Base-by-base conservation (phyloP, 2,797 vertebrate genomes). In the Eidolon dupreanum region DNA sequence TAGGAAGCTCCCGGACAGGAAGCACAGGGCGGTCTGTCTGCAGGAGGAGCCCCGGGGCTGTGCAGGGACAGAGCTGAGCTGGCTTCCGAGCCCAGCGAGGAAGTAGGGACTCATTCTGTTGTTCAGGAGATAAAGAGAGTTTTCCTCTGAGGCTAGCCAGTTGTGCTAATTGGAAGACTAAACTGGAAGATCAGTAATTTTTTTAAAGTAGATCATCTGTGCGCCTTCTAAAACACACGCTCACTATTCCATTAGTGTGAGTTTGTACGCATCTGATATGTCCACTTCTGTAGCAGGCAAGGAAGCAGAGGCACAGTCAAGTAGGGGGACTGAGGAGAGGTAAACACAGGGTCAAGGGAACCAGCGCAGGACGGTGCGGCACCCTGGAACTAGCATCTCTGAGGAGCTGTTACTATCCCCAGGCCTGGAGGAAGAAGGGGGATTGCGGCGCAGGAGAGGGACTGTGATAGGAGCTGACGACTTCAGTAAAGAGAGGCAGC, bases 101-200 rank as follows among this genome's bases (percentile, higher is more conserved):
- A 73, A 75, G 82, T 2, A 22, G 28, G 33, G 79, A 38, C 12
- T 83, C 19, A 5, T 17, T 12, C 68, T 49, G 24, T 81, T 24
- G 0, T 75, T 66, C 19, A 22, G 73, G 75, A 73, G 51, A 49
- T 70, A 46, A n/a, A 81, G 65, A 79, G 43, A 74, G 71, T 79
- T 63, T 71, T 89, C 57, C 71, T 91, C 88, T 41, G 92, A 93
- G 84, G 61, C 79, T 28, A 68, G 65, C 82, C 82, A 88, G 93
- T 94, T 89, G 61, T 28, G 82, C 68, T 92, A 4, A 49, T 4
- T 93, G 73, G 85, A 94, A 93, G 65, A 71, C 22, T 2, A 2
- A 79, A 28, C 17, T 49, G 77, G 70, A 36, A 84, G 66, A 84
- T 79, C 0, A n/a, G 41, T 36, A 0, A 36, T 57, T 81, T 86